These are phyloP conservation scores for Nylanderia fulva DNA, from an alignment of 1,140 invertebrate species.

Conservation along the genomic window DNA sequence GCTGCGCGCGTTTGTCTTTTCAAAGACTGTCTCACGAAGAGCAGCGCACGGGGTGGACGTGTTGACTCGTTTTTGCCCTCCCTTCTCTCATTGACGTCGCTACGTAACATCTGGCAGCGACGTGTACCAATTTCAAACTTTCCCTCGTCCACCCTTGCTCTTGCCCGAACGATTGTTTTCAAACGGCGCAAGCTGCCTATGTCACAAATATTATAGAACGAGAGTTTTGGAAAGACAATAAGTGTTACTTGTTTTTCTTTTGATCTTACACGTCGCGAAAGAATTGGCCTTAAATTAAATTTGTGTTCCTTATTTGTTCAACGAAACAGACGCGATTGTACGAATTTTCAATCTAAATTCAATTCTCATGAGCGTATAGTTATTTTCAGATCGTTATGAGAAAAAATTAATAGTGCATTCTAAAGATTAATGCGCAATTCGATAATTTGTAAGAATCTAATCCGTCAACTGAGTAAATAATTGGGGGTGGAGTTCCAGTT, in stretches of 20 bases:
- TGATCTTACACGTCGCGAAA: neutral
- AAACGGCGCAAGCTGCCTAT: conserved; percentile 3
- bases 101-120: conserved; percentile 71
- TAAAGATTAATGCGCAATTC: neutral
- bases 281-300: conserved; percentile 14
- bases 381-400: neutral
- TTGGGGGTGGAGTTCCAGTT: neutral
- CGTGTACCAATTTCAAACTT: conserved; percentile 72
- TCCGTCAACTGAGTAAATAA: neutral
- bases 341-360: neutral
- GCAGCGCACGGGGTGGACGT: conserved; percentile 33
- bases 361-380: neutral
- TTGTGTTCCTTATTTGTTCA: neutral
- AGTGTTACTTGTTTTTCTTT: neutral
- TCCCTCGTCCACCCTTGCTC: conserved; percentile 40
- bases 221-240: conserved; percentile 2
- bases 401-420: neutral
- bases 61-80: conserved; percentile 64
- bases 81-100: conserved; percentile 50
- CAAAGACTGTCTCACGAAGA: conserved; percentile 34
- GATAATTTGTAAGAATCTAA: neutral
- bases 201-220: neutral
- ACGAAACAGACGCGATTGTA: conserved; percentile 10
- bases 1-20: conserved; percentile 63
- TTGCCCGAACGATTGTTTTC: conserved; percentile 41